A percentile compares a stretch with the other conserved stretches of the same genome.
These are phyloP conservation scores for Rhodeus uyekii DNA, from an alignment of 2,797 vertebrate genomes.

Conservation along the genomic window DNA sequence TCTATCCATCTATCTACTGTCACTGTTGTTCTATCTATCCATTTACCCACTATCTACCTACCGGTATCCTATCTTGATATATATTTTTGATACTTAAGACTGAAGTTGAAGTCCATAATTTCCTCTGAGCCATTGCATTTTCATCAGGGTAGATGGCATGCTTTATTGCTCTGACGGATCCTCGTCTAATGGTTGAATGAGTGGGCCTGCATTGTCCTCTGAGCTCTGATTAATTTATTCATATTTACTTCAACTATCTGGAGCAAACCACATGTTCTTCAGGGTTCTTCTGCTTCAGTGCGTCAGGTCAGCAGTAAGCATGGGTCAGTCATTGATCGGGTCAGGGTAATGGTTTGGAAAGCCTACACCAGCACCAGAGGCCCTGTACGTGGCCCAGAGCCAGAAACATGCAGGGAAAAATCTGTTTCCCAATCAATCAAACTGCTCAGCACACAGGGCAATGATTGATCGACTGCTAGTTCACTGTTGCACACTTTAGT, in stretches of 20 bases:
- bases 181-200: background rate
- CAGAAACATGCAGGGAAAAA: constrained; percentile 23
- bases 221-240: background rate
- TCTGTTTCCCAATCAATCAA: constrained; percentile 38
- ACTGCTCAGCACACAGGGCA: constrained; percentile 22
- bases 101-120: background rate
- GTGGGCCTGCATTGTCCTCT: background rate
- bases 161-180: background rate
- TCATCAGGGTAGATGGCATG: background rate
- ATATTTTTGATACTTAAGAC: too few relatives aligned
- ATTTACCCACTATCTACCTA: too few relatives aligned
- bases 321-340: constrained; percentile 41
- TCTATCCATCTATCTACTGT: background rate
- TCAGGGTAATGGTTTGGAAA: constrained; percentile 44
- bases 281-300: constrained; percentile 23
- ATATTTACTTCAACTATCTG: constrained; percentile 24
- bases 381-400: background rate
- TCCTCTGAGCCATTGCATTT: background rate
- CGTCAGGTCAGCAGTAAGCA: constrained; percentile 34
- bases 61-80: too few relatives aligned
- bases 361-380: constrained; percentile 26
- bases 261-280: background rate
- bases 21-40: too few relatives aligned
- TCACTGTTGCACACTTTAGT: constrained; percentile 16
- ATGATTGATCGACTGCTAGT: constrained; percentile 32